These are phyloP conservation scores for Manis javanica DNA, from an alignment of 2,797 vertebrate species.

Conservation along the genomic window DNA sequence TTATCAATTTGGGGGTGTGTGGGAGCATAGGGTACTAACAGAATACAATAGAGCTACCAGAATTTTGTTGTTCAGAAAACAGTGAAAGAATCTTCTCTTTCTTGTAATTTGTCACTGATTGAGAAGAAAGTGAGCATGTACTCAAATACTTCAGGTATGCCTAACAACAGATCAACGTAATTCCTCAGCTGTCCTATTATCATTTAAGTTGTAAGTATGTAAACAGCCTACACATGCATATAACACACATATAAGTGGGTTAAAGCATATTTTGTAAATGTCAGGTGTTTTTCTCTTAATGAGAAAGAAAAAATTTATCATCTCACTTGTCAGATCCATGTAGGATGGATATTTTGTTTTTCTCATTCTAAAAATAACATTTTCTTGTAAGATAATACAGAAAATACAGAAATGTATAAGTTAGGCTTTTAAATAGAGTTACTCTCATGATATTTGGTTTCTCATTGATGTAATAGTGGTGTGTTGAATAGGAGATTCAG, in stretches of 20 bases:
- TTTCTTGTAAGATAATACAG: slow-evolving; percentile 2
- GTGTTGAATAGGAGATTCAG: not conserved
- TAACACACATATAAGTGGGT: not conserved
- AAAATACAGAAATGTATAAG: not conserved
- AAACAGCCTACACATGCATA: not conserved
- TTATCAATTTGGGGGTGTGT: not conserved
- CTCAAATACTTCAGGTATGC: not conserved
- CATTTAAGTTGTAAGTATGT: not conserved
- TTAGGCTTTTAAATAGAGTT: not conserved
- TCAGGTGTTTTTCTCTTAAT: slow-evolving; percentile 30
- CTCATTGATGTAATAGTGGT: not conserved
- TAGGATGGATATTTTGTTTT: not conserved
- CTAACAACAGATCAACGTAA: not conserved
- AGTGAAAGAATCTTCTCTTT: not conserved
- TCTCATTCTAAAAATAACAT: slow-evolving; percentile 12
- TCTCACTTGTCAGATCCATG: not conserved
- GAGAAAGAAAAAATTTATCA: slow-evolving; percentile 26
- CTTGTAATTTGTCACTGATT: not conserved
- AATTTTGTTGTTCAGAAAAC: slow-evolving; percentile 37
- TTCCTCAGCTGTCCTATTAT: not conserved
- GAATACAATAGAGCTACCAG: not conserved
- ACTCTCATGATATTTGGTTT: slow-evolving; percentile 33
- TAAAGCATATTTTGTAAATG: not conserved
- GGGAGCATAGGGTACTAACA: not conserved
- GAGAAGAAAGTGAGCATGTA: not conserved